These are phyloP conservation scores for Nephrotoma appendiculata DNA, from an alignment of 2,888 invertebrate species.

Conservation along the genomic window DNA sequence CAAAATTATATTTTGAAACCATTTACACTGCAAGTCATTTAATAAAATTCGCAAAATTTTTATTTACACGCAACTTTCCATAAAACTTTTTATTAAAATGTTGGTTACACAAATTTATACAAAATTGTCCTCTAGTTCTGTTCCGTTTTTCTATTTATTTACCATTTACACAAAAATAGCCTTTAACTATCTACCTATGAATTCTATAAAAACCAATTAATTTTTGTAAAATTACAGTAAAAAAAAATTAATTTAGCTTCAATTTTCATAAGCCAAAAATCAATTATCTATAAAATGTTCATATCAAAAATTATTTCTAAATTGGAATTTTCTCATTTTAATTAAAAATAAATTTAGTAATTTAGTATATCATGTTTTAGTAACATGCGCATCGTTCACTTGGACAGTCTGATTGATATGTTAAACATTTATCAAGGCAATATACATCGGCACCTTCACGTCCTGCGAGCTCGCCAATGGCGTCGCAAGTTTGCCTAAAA, in stretches of 20 bases:
- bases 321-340: neutral
- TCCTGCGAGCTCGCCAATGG: conserved; percentile 59
- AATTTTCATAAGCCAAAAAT: neutral
- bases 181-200: neutral
- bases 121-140: neutral
- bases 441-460: conserved; percentile 64
- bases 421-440: conserved; percentile 76
- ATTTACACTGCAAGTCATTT: neutral
- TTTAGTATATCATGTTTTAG: conserved; percentile 21
- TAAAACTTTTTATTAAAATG: neutral
- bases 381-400: conserved; percentile 57
- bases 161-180: neutral
- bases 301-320: neutral
- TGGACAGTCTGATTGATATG: conserved; percentile 59
- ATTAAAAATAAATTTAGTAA: conserved; percentile 4
- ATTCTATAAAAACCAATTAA: neutral
- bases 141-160: neutral
- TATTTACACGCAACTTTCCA: neutral
- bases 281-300: neutral
- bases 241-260: neutral
- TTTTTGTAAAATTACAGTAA: neutral
- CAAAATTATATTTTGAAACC: neutral
- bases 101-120: neutral
- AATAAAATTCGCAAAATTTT: neutral
- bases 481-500: conserved; percentile 63